Evolutionary conservation across 2,113 vertebrate species (phyloP), one percentile per base, ranked within the genome.

Genomic region (Thoracochromis brauschi): DNA sequence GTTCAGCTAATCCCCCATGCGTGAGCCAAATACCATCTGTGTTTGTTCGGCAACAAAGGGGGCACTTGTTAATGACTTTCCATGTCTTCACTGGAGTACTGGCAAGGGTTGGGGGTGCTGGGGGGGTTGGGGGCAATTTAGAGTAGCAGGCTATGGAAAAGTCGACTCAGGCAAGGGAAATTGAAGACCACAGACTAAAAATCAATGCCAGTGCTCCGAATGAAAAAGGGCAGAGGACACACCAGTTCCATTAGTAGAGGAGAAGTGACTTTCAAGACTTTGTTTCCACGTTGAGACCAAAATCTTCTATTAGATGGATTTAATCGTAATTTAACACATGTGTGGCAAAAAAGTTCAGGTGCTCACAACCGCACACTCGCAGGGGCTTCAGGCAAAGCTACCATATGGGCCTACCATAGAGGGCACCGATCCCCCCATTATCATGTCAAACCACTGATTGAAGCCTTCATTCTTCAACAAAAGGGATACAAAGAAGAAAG

Each of bases 11-110:
- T 95, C 94, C 96, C 96, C 94, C 95, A 92, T 95, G 92, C 95
- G 95, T 94, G 95, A 97, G 96, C 94, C 95, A 96, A 97, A 96
- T 95, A 95, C 94, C 96, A 97, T 95, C 95, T 97, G 94, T 96
- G 95, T 95, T 92, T 96, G 95, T 96, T 96, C 91, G 91, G 95
- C 95, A 95, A 97, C 96, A 97, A 97, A 97, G 93, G 89, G 94
- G 95, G 88, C 93, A 96, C 94, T 96, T 97, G 96, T 97, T 97
- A 96, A 93, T 95, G 96, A 95, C 93, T 97, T 94, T 95, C 40
- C 94, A 95, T 96, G 96, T 96, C 94, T 96, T 96, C 95, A 93
- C 94, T 94, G 93, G 92, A 95, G 95, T 85, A 94, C 89, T 63
- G 88, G 91, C 65, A 82, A 89, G 88, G 80, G 88, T 81, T 58